These are phyloP conservation scores for Himalopsyche phryganea DNA, from an alignment of 1,140 invertebrate species.

Conservation along the genomic window DNA sequence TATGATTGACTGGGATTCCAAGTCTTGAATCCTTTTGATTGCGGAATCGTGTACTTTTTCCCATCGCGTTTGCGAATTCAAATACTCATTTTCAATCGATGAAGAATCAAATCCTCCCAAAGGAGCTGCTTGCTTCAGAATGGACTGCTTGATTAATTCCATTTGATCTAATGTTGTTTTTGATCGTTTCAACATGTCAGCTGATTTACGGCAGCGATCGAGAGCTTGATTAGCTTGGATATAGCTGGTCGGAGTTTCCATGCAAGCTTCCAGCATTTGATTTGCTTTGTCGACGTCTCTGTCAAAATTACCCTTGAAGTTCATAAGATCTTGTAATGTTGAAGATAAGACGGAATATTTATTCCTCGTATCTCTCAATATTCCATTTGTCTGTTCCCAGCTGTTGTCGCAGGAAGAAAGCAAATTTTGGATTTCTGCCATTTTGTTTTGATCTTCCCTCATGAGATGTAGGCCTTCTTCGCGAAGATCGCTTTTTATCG, in stretches of 20 bases:
- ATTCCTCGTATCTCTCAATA: constrained; percentile 69
- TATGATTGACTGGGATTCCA: constrained; percentile 83
- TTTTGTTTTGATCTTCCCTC: constrained; percentile 75
- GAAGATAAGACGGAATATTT: constrained; percentile 69
- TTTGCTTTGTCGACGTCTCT: constrained; percentile 66
- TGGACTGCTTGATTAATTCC: constrained; percentile 66
- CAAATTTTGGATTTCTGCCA: constrained; percentile 73
- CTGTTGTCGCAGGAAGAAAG: constrained; percentile 70
- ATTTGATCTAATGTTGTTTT: constrained; percentile 73
- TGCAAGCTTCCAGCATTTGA: constrained; percentile 55
- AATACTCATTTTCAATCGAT: constrained; percentile 62
- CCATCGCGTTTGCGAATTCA: constrained; percentile 66
- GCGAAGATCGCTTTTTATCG: constrained; percentile 46
- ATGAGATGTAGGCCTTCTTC: constrained; percentile 72
- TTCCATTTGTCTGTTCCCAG: constrained; percentile 74
- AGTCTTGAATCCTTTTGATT: constrained; percentile 67
- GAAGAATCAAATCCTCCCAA: constrained; percentile 68
- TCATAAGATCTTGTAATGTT: constrained; percentile 72
- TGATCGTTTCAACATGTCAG: constrained; percentile 69
- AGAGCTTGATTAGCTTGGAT: constrained; percentile 59
- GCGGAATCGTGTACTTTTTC: constrained; percentile 68
- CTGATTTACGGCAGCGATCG: constrained; percentile 71
- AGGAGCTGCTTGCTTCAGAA: constrained; percentile 69
- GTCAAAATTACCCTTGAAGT: constrained; percentile 64
- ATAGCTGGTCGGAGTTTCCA: constrained; percentile 63